A percentile compares a stretch with the other conserved stretches of the same genome.
Conservation (phyloP, 1,140 invertebrate species). For the Drosophila pseudoobscura region DNA sequence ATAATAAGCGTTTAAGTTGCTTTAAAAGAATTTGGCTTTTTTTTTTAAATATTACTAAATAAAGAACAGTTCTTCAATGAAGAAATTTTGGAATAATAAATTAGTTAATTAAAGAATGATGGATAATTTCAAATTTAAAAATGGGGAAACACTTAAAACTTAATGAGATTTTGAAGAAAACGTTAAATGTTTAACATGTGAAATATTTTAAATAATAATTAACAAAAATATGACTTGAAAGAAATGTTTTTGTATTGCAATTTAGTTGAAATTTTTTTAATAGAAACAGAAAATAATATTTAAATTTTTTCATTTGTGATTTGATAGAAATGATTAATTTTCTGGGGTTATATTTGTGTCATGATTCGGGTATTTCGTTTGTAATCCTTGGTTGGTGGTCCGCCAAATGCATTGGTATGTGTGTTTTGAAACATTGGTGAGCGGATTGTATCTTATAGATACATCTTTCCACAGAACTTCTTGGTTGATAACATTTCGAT, state of each 20-base stretch:
- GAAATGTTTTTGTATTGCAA: conserved; percentile 28
- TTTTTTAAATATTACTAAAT: background rate
- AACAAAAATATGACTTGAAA: conserved; percentile 42
- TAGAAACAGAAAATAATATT: too few species aligned
- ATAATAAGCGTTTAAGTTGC: conserved; percentile 27
- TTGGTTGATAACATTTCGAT: background rate
- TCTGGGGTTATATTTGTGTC: conserved; percentile 3
- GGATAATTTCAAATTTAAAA: conserved; percentile 9
- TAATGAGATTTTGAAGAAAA: conserved; percentile 47
- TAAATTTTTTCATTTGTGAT: conserved; percentile 4
- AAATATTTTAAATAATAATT: conserved; percentile 38
- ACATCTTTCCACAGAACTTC: conserved; percentile 36
- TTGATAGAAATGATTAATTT: conserved; percentile 12
- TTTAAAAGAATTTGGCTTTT: conserved; percentile 46
- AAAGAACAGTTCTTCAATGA: too few species aligned
- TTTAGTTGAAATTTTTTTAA: conserved; percentile 8
- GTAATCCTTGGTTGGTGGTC: conserved; percentile 25
- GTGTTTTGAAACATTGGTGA: conserved; percentile 34
- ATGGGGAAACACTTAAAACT: conserved; percentile 28
- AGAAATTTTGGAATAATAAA: background rate
- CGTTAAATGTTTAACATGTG: conserved; percentile 30
- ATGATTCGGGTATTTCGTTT: conserved; percentile 14
- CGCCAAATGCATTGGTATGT: conserved; percentile 37
- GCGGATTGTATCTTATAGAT: conserved; percentile 48
- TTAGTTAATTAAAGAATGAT: conserved; percentile 2